These are phyloP conservation scores for Montipora capitata DNA, from an alignment of 92 coral and sea anemone species.

Conservation along the genomic window DNA sequence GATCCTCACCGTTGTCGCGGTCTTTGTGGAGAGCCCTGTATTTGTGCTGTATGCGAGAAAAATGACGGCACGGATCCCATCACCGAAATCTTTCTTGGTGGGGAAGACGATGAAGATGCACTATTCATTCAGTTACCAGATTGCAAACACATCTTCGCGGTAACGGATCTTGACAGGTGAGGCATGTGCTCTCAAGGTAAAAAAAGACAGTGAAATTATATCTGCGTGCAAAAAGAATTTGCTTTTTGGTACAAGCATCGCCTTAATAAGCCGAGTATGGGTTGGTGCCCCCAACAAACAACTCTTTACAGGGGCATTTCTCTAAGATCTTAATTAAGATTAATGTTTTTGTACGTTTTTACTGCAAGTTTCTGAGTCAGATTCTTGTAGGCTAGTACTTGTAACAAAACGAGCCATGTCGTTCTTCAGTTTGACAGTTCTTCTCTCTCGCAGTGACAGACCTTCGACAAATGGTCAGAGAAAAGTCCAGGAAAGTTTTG, in stretches of 20 bases:
- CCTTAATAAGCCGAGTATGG: not conserved
- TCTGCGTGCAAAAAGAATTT: not conserved
- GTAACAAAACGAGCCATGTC: not conserved
- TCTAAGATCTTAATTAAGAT: not conserved
- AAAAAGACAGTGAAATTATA: not conserved
- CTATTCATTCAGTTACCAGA: conserved; percentile 81
- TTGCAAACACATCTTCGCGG: conserved; percentile 90
- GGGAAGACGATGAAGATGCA: conserved; percentile 83
- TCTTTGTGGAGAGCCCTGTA: conserved; percentile 85
- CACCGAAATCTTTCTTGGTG: conserved; percentile 65
- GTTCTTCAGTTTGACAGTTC: not conserved
- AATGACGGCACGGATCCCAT: conserved; percentile 53
- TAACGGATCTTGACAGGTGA: conserved; percentile 76
- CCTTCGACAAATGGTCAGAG: not conserved
- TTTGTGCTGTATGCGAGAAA: conserved; percentile 78
- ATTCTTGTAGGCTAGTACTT: not conserved
- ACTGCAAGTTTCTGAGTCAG: no score
- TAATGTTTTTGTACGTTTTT: not conserved
- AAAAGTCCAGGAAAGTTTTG: not conserved
- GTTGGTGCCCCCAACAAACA: not conserved
- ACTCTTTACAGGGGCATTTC: not conserved
- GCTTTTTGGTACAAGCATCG: not conserved
- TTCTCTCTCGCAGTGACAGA: not conserved
- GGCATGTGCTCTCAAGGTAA: not conserved
- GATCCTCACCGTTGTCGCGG: conserved; percentile 73